Conservation (phyloP, 2,888 invertebrate species). For the Sphaeridia pumilis region DNA sequence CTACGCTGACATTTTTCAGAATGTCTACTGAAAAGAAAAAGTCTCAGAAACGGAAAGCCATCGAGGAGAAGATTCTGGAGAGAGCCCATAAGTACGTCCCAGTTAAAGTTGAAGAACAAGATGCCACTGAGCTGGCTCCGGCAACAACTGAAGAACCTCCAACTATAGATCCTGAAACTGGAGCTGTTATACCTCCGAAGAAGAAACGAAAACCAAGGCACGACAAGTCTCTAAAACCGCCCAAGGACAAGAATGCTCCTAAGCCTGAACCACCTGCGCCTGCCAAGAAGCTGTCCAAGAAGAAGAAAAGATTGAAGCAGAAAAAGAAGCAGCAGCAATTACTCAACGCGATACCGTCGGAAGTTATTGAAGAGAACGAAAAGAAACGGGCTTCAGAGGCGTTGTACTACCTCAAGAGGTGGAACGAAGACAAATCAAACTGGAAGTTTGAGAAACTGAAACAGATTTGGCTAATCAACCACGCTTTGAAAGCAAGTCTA, state of each 20-base stretch:
- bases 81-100: not conserved
- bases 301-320: conserved; percentile 16
- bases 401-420: conserved; percentile 41
- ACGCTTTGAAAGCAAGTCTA: conserved; percentile 37
- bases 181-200: not conserved
- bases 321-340: conserved; percentile 6
- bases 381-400: conserved; percentile 19
- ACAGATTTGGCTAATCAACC: conserved; percentile 62
- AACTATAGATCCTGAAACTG: too few relatives aligned
- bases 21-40: not conserved
- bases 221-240: not conserved
- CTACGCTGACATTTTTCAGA: too few relatives aligned
- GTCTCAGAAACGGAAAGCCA: not conserved
- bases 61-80: not conserved
- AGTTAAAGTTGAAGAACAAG: not conserved
- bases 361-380: conserved; percentile 12
- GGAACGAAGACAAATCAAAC: conserved; percentile 55
- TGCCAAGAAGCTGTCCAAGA: conserved; percentile 2
- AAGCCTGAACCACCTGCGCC: not conserved
- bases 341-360: not conserved
- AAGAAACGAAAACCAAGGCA: conserved; percentile 1
- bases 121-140: too few relatives aligned
- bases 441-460: conserved; percentile 73
- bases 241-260: not conserved
- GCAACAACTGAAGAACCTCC: too few relatives aligned